Evolutionary conservation across 1,140 invertebrate genomes (phyloP), one percentile per base, ranked within the genome.

Genomic region (Drosophila burlai): DNA sequence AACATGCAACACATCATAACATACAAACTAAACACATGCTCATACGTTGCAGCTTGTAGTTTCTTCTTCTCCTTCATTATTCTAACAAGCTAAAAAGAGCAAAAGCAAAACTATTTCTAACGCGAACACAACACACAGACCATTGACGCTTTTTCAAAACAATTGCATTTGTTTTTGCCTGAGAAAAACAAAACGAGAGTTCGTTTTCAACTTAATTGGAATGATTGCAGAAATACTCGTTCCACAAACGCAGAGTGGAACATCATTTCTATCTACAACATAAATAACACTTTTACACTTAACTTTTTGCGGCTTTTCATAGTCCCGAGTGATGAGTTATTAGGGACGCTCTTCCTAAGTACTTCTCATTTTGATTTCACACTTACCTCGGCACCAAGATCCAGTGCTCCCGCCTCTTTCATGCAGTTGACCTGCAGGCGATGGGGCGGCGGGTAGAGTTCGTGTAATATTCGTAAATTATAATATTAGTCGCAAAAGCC

Each of bases 111-210:
- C 54, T 63, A 72, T 75, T 87, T 81, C 58, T 60, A 73, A 73
- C 50, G 24, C 15, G 24, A 49, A 76, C 43, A 68, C 64, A 69
- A 68, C 64, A 69, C 62, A 67, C 64, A 54, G 29, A 80, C 50
- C 42, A 72, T 67, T 90, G 86, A 91, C 80, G 86, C 82, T 90
- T 86, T 80, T 90, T 90, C 63, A 75, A 80, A 87, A 90, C 85
- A 87, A 91, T 73, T 91, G 86, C 86, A 90, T 91, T 90, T 90
- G 83, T 87, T 91, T 87, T 76, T 86, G 74, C 69, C 78, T 69
- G 58, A 80, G 67, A 67, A 58, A 80, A 67, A 79, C 71, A 61
- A 72, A 62, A 83, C 60, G 58, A 74, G 62, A 75, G 80, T 66
- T 89, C 65, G 67, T 67, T 58, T 52, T 59, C 66, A 76, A 75